Evolutionary conservation across 2,113 vertebrate species (phyloP).

Genomic region (Enhydra lutris): DNA sequence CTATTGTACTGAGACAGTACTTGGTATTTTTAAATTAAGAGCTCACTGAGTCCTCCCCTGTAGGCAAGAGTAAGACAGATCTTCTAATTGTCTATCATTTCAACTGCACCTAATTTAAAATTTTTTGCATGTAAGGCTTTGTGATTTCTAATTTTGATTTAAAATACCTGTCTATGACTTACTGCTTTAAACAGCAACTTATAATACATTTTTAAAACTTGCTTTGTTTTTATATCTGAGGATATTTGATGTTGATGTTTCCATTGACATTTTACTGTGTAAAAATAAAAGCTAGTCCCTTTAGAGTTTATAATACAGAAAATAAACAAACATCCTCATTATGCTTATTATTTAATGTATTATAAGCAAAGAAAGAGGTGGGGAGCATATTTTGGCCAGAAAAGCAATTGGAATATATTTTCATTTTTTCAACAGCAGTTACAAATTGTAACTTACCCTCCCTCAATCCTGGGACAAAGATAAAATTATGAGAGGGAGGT

Average conservation of each 20-base stretch:
- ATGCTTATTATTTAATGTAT: neutral
- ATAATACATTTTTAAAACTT: neutral
- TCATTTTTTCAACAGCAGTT: neutral
- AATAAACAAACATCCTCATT: neutral
- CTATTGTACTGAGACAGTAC: neutral
- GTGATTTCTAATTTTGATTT: conserved; percentile 1
- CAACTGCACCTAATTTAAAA: neutral
- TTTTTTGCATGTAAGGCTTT: neutral
- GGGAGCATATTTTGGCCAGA: neutral
- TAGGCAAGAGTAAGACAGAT: neutral
- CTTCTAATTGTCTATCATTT: neutral
- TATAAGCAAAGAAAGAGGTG: neutral
- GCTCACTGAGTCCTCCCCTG: neutral
- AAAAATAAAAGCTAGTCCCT: conserved; percentile 23
- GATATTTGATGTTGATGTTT: conserved; percentile 25
- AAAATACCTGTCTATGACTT: conserved; percentile 2
- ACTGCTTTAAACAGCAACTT: neutral
- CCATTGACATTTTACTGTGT: neutral
- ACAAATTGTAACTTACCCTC: neutral
- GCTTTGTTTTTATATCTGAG: conserved; percentile 20
- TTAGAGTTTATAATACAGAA: conserved; percentile 20
- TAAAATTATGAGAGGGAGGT: neutral
- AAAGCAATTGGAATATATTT: neutral
- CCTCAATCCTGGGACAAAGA: neutral
- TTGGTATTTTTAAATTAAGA: neutral